These are phyloP conservation scores for Candoia aspera DNA, from an alignment of 2,113 vertebrate genomes.

Conservation along the genomic window DNA sequence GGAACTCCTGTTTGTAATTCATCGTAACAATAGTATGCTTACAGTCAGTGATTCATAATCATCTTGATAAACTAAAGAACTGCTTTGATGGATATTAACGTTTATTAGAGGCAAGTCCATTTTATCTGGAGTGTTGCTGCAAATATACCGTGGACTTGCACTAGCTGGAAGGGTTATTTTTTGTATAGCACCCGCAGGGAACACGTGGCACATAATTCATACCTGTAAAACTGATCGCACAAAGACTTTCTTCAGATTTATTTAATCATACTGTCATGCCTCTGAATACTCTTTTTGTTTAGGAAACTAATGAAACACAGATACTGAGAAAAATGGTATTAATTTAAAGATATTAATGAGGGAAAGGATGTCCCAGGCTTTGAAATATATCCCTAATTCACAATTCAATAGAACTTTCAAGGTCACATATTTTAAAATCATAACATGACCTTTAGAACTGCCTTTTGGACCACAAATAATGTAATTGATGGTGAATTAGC, in stretches of 20 bases:
- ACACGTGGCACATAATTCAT: not conserved
- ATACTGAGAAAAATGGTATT: conserved; percentile 3
- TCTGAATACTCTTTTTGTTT: conserved; percentile 27
- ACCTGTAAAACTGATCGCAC: not conserved
- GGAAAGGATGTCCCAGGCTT: not conserved
- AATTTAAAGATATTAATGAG: not conserved
- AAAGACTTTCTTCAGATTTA: conserved; percentile 9
- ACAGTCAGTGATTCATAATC: not conserved
- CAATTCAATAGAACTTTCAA: not conserved
- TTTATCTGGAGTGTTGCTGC: not conserved
- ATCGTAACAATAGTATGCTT: not conserved
- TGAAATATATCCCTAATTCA: conserved; percentile 6
- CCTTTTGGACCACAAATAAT: not conserved
- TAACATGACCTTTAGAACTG: not conserved
- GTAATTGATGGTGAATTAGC: not conserved
- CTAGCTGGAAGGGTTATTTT: not conserved
- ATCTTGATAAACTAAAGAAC: not conserved
- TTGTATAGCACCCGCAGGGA: not conserved
- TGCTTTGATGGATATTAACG: not conserved
- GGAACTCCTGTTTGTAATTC: not conserved
- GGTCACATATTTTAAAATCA: conserved; percentile 14
- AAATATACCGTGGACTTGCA: not conserved
- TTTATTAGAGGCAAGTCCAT: not conserved
- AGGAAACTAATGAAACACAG: conserved; percentile 18
- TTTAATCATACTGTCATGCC: conserved; percentile 25